Evolutionary conservation across 2,797 vertebrate genomes (phyloP).

Genomic region (Vireo griseus): DNA sequence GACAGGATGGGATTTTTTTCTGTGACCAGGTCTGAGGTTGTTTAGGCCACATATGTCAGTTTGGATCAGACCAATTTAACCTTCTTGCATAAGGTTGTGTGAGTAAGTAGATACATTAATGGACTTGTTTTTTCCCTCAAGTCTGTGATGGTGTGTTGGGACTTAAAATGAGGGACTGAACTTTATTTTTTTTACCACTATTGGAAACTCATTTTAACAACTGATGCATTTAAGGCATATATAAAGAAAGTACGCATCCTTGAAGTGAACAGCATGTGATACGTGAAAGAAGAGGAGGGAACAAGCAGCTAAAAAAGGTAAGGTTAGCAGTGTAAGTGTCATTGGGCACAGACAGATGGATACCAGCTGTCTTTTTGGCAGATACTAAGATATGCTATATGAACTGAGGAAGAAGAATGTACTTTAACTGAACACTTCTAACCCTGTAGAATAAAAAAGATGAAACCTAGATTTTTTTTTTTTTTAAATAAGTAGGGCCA

Average conservation of each 20-base stretch:
- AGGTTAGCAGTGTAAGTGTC: background rate
- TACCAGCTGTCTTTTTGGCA: conserved; percentile 14
- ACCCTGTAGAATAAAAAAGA: background rate
- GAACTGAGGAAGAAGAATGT: background rate
- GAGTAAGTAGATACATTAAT: background rate
- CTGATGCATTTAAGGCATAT: background rate
- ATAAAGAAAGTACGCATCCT: background rate
- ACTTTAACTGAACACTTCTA: background rate
- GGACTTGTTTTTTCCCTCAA: background rate
- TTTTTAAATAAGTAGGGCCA: background rate
- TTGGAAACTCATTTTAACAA: background rate
- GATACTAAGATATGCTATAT: background rate
- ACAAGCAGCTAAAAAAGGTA: conserved; percentile 2
- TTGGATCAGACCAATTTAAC: background rate
- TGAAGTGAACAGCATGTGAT: conserved; percentile 28
- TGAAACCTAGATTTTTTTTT: background rate
- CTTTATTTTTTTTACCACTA: background rate
- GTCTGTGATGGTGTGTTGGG: background rate
- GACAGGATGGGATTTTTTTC: background rate
- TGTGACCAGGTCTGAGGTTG: background rate
- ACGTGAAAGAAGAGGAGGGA: background rate
- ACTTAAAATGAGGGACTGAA: background rate
- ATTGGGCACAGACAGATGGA: conserved; percentile 6
- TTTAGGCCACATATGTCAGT: background rate
- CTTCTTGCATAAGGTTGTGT: background rate